Evolutionary conservation across 2,888 invertebrate species (phyloP), one percentile per base, ranked within the genome.

Genomic region (Amphipyra tragopoginis): DNA sequence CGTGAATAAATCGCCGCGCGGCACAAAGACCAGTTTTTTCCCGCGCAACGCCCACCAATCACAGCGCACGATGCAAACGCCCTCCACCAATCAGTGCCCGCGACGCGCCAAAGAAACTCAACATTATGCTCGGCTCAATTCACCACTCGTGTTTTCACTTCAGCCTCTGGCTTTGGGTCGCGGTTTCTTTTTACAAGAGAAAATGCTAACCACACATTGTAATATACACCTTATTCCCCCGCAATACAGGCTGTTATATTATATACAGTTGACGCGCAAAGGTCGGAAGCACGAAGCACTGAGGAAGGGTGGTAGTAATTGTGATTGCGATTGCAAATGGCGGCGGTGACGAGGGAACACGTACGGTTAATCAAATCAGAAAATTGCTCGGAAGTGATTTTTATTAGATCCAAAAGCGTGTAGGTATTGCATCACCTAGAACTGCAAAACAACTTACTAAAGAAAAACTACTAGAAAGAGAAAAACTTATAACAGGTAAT

Each of bases 271-370:
- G 11, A 15, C 29, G 26, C 34, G 58, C 56, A 57, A 50, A 65
- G 54, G 54, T 67, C 54, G 48, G 40, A 52, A 72, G 68, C 50
- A 70, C 48, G 60, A 64, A 57, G 59, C 60, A 66, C 59, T 49
- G 70, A 65, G 50, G 67, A 86, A 85, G 85, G 86, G 85, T 85
- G 86, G 82, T 75, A 72, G 82, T 87, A 83, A 90, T 88, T 86
- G 86, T 89, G 86, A 91, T 89, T 89, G 85, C 88, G 85, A 91
- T 93, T 93, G 91, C 93, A 93, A 93, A 93, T 93, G 93, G 93
- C 93, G 92, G 68, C 85, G 72, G 71, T 70, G 77, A 10, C 59
- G 60, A 72, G 81, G 86, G 83, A 83, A 88, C 80, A 82, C 87
- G 87, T 81, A 87, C 85, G 83, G 90, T 77, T 91, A 91, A 91